These are phyloP conservation scores for Phylloscopus trochiloides DNA, from an alignment of 2,113 vertebrate genomes.

Conservation along the genomic window DNA sequence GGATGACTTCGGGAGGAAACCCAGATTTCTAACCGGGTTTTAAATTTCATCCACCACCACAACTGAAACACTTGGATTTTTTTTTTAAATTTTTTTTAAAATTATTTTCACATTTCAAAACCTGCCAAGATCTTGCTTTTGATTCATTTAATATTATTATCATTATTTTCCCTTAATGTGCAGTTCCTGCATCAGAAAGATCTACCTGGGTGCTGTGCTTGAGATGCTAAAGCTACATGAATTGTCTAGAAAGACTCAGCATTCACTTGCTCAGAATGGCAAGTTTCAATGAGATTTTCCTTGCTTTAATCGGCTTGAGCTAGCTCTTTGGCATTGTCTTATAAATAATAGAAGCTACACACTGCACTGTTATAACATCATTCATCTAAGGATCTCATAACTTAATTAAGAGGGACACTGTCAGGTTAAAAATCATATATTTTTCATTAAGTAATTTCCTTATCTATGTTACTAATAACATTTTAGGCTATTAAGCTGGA, in stretches of 20 bases:
- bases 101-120: not conserved
- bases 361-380: slow-evolving; percentile 66
- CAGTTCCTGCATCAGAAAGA: not conserved
- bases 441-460: slow-evolving; percentile 74
- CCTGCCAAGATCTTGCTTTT: not conserved
- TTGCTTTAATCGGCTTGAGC: slow-evolving; percentile 60
- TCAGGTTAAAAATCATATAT: slow-evolving; percentile 70
- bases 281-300: slow-evolving; percentile 54
- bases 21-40: not conserved
- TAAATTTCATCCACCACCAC: not conserved
- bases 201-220: not conserved
- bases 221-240: not conserved
- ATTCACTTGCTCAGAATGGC: not conserved
- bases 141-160: not conserved
- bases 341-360: slow-evolving; percentile 70
- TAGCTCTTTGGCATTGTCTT: slow-evolving; percentile 63
- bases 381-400: slow-evolving; percentile 67
- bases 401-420: slow-evolving; percentile 71
- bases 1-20: not conserved
- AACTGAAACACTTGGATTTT: not conserved
- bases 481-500: slow-evolving; percentile 65
- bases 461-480: slow-evolving; percentile 70
- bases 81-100: not conserved
- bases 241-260: not conserved
- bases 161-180: not conserved